These are phyloP conservation scores for Xiphophorus hellerii DNA, from an alignment of 2,113 vertebrate genomes.

Conservation along the genomic window DNA sequence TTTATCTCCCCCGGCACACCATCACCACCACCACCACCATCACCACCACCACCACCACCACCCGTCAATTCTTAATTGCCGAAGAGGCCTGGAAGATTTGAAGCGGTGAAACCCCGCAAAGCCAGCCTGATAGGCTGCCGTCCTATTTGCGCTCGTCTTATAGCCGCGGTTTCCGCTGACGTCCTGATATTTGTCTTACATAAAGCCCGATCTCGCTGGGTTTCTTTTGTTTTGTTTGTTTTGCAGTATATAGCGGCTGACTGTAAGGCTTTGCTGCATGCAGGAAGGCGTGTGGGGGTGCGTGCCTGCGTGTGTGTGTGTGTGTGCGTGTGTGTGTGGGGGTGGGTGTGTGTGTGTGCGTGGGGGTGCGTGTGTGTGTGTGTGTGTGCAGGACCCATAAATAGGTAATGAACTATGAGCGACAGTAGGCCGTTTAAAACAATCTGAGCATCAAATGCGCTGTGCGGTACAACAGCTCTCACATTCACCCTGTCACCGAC, in stretches of 20 bases:
- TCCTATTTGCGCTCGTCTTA: constrained; percentile 16
- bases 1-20: too few species aligned
- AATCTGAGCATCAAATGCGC: constrained; percentile 71
- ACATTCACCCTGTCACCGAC: constrained; percentile 24
- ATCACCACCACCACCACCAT: not conserved
- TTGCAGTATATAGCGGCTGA: not conserved
- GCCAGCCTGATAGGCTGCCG: constrained; percentile 10
- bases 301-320: constrained; percentile 77
- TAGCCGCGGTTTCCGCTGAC: constrained; percentile 21
- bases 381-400: constrained; percentile 74
- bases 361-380: constrained; percentile 73
- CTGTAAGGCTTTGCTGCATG: constrained; percentile 64
- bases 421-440: constrained; percentile 58
- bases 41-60: not conserved
- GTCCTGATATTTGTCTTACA: constrained; percentile 2
- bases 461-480: constrained; percentile 1
- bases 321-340: constrained; percentile 74
- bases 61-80: constrained; percentile 60
- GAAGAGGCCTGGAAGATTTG: constrained; percentile 72
- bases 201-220: not conserved
- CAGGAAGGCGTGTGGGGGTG: constrained; percentile 67
- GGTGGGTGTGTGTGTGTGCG: constrained; percentile 66
- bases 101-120: constrained; percentile 44
- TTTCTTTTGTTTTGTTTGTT: not conserved
- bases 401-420: constrained; percentile 68